Percentiles rank a stretch among this genome's conserved stretches.
Evolutionary conservation across 2,113 vertebrate genomes (phyloP).

Genomic region (Neogobius melanostomus): DNA sequence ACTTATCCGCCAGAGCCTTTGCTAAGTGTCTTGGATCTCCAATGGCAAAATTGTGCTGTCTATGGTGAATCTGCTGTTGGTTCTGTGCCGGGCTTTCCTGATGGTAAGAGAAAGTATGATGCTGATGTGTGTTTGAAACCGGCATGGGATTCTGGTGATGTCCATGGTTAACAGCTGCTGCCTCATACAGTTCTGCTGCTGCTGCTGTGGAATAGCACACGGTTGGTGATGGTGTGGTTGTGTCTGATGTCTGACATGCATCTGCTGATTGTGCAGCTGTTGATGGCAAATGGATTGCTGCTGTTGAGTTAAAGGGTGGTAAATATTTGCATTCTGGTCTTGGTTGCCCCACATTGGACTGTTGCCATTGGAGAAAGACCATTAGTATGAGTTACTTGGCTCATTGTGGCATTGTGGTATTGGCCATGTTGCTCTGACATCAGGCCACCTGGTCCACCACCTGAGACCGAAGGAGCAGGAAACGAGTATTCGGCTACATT

Average conservation of each 20-base stretch:
- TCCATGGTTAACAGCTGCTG: slow-evolving; percentile 68
- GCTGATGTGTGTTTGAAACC: slow-evolving; percentile 80
- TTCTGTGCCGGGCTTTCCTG: slow-evolving; percentile 76
- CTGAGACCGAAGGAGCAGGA: slow-evolving; percentile 66
- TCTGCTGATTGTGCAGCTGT: slow-evolving; percentile 70
- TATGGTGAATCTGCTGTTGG: slow-evolving; percentile 75
- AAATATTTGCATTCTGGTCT: slow-evolving; percentile 74
- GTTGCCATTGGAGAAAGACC: slow-evolving; percentile 91
- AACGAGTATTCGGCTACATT: slow-evolving; percentile 81
- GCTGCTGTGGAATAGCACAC: slow-evolving; percentile 62
- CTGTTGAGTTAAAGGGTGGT: slow-evolving; percentile 65
- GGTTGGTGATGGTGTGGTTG: slow-evolving; percentile 60
- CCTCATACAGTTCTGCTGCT: slow-evolving; percentile 57
- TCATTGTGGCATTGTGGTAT: slow-evolving; percentile 84
- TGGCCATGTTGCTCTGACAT: slow-evolving; percentile 84
- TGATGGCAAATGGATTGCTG: slow-evolving; percentile 63
- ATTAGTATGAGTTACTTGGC: slow-evolving; percentile 85
- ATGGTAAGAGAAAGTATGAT: slow-evolving; percentile 90
- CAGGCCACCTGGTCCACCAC: slow-evolving; percentile 71
- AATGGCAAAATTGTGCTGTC: slow-evolving; percentile 56
- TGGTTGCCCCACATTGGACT: slow-evolving; percentile 96
- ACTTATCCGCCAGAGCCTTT: slow-evolving; percentile 77
- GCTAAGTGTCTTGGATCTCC: slow-evolving; percentile 72
- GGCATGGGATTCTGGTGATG: slow-evolving; percentile 85
- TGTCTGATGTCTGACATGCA: slow-evolving; percentile 63